Base-by-base conservation (phyloP, 2,888 invertebrate species). In the Orthonevra nobilis region DNA sequence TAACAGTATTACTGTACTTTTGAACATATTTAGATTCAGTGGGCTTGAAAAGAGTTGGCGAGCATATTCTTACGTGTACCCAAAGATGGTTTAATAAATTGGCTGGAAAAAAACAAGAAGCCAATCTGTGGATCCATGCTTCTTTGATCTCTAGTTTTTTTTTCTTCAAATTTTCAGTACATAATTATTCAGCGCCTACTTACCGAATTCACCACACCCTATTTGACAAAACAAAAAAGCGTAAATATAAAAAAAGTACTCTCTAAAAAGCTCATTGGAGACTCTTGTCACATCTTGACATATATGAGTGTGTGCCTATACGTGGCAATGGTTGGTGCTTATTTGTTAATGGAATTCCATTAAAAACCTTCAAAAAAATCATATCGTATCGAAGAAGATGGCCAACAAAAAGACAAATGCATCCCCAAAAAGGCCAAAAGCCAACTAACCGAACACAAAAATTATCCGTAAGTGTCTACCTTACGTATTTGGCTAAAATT, bases 291-390 rank as follows among this genome's bases (percentile, higher is more conserved):
- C 64, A 52, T 17, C 17, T 23, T 9, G 3, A n/a, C 15, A 34
- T 23, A 44, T 64, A n/a, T n/a, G n/a, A n/a, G n/a, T n/a, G n/a
- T n/a, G n/a, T n/a, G n/a, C n/a, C n/a, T n/a, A n/a, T n/a, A n/a
- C n/a, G n/a, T n/a, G n/a, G n/a, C n/a, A n/a, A n/a, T n/a, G n/a
- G n/a, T n/a, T n/a, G 42, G 23, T 32, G 34, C 30, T 46, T 56
- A 66, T 66, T 66, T 66, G 66, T 66, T 38, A 66, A 46, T 56
- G 66, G 46, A 66, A 66, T 56, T 56, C 66, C 36, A 46, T 44
- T 36, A 46, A 52, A 64, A 34, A 19, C 17, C 15, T 12, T 2
- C 42, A 44, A 23, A 52, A 34, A 28, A 7, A 3, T 10, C 15
- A 48, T 17, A 50, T 34, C 20, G 14, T 20, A 23, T 23, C 23